Evolutionary conservation across 2,797 vertebrate species (phyloP), one percentile per base, ranked within the genome.

Genomic region (Garrulus glandarius): DNA sequence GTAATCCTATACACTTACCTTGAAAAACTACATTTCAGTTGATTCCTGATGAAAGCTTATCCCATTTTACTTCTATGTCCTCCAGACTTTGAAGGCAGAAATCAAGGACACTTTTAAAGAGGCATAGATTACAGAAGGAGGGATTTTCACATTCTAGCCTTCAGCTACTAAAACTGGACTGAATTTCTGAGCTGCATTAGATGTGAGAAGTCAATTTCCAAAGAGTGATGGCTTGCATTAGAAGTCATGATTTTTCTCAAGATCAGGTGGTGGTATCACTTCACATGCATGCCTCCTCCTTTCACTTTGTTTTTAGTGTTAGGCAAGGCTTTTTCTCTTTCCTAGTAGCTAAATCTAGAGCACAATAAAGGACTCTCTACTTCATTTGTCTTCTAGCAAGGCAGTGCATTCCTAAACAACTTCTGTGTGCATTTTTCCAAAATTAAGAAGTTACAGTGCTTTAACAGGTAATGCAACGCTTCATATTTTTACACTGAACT

Each of bases 81-180:
- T 80, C 55, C 57, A 75, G 64, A 76, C 21, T 81, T n/a, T 49
- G 46, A 87, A 94, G 49, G 56, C 27, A 84, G 24, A 92, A 92
- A 94, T 91, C 70, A 87, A 89, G 78, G n/a, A 72, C 43, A 24
- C 41, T 80, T 91, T 86, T 57, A 43, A 89, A 84, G 37, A 87
- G 36, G 36, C 29, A 81, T 0, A 84, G 43, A 81, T 75, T 92
- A 95, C 47, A 82, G 79, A 78, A 88, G 18, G 34, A 84, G 22
- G 10, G 34, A 67, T 36, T 81, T 88, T 5, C 36, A 72, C 47
- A 75, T 75, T 91, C 41, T 92, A 92, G 69, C 85, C 82, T 92
- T 86, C 63, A 81, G 70, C 81, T 77, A 81, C 91, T 50, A 84
- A 95, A 93, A 91, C 50, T 67, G 36, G 43, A 76, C 79, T 91